Evolutionary conservation across 2,888 invertebrate genomes (phyloP).

Genomic region (Yponomeuta malinellus): DNA sequence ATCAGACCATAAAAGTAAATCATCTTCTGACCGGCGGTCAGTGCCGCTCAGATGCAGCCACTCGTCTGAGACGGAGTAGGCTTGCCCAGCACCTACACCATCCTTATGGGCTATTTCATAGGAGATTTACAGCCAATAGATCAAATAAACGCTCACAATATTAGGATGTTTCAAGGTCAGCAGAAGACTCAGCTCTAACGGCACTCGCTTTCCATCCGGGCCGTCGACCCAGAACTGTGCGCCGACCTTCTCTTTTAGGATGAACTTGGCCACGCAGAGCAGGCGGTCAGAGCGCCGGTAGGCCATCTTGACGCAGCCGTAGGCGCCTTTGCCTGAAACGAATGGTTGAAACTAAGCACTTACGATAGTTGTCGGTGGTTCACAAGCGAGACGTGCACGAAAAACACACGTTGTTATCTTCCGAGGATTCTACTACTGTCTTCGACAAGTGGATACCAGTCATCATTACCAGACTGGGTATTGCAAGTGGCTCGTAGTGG

Average conservation of each 20-base stretch:
- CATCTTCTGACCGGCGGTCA: slow-evolving; percentile 53
- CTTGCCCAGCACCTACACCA: too few species aligned
- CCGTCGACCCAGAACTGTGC: slow-evolving; percentile 79
- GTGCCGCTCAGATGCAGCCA: too few species aligned
- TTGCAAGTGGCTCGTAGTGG: too few species aligned
- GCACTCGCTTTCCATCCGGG: slow-evolving; percentile 70
- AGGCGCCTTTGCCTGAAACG: slow-evolving; percentile 77
- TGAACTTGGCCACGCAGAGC: slow-evolving; percentile 82
- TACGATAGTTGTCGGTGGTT: too few species aligned
- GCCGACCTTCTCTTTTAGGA: slow-evolving; percentile 80
- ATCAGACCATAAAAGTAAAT: slow-evolving; percentile 77
- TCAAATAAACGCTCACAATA: slow-evolving; percentile 65
- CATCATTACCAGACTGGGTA: too few species aligned
- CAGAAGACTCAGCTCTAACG: slow-evolving; percentile 81
- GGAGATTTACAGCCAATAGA: too few species aligned
- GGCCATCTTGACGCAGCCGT: slow-evolving; percentile 83
- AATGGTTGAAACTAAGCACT: not conserved
- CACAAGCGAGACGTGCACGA: too few species aligned
- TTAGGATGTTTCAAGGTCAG: slow-evolving; percentile 79
- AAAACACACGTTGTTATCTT: too few species aligned
- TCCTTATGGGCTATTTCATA: too few species aligned
- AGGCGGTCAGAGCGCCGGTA: slow-evolving; percentile 76
- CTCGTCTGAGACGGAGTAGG: too few species aligned
- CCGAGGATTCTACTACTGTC: too few species aligned
- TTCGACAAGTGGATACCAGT: too few species aligned